Conservation (phyloP, 2,797 vertebrate genomes). For the Hapalemur alaotrensis region DNA sequence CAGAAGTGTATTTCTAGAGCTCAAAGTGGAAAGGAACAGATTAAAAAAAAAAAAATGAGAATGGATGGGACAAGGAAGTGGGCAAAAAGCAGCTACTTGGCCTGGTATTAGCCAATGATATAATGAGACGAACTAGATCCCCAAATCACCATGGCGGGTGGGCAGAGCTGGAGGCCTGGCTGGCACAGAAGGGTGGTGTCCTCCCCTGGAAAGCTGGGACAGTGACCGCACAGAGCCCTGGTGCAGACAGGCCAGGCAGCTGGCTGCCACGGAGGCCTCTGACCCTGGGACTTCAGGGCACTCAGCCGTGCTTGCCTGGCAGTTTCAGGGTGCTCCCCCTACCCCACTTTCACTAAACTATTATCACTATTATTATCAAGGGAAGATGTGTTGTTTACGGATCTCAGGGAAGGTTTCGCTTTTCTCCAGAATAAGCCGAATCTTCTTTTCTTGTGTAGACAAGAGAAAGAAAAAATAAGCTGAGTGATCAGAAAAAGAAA, state of each 20-base stretch:
- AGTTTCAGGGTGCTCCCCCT: neutral
- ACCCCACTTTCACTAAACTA: neutral
- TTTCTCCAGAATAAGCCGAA: neutral
- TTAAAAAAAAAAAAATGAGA: neutral
- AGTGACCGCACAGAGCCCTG: neutral
- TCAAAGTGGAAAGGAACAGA: neutral
- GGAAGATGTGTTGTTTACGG: neutral
- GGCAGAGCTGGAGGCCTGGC: neutral
- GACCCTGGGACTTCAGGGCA: neutral
- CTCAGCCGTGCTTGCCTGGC: neutral
- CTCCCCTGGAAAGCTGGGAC: neutral
- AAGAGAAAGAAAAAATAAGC: neutral
- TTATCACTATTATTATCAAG: neutral
- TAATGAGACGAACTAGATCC: neutral
- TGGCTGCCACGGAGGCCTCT: fast-evolving
- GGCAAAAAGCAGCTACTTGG: neutral
- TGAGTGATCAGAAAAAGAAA: neutral
- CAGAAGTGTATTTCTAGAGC: neutral
- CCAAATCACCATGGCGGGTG: neutral
- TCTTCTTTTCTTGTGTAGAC: neutral
- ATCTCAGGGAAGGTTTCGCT: neutral
- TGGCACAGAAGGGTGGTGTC: neutral
- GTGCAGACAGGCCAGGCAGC: neutral
- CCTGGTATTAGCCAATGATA: neutral
- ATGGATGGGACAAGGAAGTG: neutral